phyloP scores from a whole-genome alignment of 2,113 vertebrate species.

The Tupaia tana region DNA sequence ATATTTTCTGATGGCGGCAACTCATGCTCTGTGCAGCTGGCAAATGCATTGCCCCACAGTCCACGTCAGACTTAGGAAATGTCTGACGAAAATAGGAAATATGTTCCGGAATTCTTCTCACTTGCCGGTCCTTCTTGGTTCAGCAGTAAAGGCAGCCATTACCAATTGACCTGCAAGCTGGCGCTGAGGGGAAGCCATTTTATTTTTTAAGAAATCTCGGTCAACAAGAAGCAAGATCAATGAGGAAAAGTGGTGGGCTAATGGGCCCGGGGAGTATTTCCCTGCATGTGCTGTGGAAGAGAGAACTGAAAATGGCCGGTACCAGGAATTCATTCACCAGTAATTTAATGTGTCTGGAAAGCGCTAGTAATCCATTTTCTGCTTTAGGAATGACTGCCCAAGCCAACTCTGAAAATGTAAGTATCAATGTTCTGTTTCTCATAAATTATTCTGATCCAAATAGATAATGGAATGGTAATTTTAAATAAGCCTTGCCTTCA shows the following conservation, averaged over 20 bases:
- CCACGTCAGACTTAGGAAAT: accelerated
- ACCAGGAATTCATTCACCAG: background rate
- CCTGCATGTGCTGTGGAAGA: background rate
- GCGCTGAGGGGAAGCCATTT: background rate
- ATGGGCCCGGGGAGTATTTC: background rate
- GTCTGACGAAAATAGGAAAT: background rate
- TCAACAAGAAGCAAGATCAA: background rate
- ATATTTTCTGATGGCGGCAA: background rate
- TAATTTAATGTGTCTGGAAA: conserved; percentile 29
- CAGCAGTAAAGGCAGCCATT: background rate
- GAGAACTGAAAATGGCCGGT: background rate
- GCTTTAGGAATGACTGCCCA: background rate
- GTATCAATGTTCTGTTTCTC: background rate
- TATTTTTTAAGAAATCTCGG: conserved; percentile 11
- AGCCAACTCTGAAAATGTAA: background rate
- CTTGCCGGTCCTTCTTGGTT: background rate
- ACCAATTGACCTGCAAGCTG: background rate
- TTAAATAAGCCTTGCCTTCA: background rate
- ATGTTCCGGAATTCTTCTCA: background rate
- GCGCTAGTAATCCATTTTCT: background rate
- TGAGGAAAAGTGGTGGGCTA: background rate
- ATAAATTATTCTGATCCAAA: conserved; percentile 28
- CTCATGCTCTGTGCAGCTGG: background rate
- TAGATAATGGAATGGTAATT: conserved; percentile 8
- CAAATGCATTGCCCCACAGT: background rate